Conservation (phyloP, 92 coral and sea anemone species). For the Phymanthus crucifer region DNA sequence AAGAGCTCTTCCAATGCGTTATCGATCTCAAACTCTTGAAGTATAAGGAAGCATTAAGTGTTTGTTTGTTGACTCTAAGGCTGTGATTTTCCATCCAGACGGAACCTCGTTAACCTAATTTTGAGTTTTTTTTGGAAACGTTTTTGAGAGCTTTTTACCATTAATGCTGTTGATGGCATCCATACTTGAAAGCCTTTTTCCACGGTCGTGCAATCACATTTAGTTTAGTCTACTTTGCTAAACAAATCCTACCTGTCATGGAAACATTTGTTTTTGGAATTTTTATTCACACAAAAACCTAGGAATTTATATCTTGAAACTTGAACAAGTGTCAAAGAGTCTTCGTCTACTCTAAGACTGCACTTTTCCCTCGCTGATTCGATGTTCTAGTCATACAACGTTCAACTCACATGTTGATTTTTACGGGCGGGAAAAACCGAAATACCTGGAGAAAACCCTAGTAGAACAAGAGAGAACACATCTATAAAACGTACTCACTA, state of each 20-base stretch:
- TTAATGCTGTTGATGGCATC: neutral
- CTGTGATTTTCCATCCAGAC: neutral
- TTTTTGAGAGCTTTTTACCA: neutral
- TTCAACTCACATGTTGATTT: no score
- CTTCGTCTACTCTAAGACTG: neutral
- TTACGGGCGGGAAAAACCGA: no score
- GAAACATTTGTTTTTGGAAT: neutral
- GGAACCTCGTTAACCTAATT: neutral
- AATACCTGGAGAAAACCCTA: no score
- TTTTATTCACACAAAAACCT: neutral
- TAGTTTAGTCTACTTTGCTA: neutral
- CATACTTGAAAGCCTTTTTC: neutral
- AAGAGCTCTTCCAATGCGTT: neutral
- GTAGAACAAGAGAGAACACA: no score
- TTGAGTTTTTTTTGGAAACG: neutral
- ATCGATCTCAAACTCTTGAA: neutral
- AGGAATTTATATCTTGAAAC: neutral
- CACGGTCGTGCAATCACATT: neutral
- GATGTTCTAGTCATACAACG: no score
- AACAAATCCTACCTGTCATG: neutral
- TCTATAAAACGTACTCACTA: no score
- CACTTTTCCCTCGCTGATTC: no score
- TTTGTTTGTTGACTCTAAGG: conserved; percentile 7
- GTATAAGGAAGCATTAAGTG: neutral
- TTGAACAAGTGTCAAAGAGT: neutral